Evolutionary conservation across 2,797 vertebrate species (phyloP), one percentile per base, ranked within the genome.

Genomic region (Bufotes viridis): DNA sequence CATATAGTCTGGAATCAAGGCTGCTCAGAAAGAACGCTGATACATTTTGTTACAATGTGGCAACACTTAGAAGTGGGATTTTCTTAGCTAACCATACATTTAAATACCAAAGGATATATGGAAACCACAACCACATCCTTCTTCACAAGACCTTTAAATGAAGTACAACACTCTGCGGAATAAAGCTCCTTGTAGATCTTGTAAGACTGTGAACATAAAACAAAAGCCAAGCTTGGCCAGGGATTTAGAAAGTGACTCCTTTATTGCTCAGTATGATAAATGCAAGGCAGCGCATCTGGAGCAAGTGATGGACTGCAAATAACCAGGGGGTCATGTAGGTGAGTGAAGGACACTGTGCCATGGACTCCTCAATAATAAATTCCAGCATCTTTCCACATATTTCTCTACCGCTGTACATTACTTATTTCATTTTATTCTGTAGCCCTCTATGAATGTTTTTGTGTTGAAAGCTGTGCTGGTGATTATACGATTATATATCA

Each of bases 91-190:
- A n/a, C 60, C 22, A 49, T 81, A 81, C 22, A 78, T 78, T 85
- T 78, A 78, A 85, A 85, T 78, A 85, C 60, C 84, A 67, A 67
- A 78, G 42, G 74, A 85, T 65, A 78, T 78, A 85, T 34, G 65
- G 24, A 78, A 65, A 51, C n/a, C 84, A 26, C 60, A 67, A 22
- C 42, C 2, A 12, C n/a, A 8, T 85, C 60, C 63, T 57, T 70
- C 49, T 72, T 53, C 53, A 34, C 63, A 15, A 86, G 76, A 80
- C 85, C 85, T 86, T 86, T 80, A 74, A 72, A 87, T 87, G 85
- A 87, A 81, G 65, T 26, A 81, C 78, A 61, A 53, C 17, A 12
- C 67, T 78, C 78, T 72, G 53, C 17, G 78, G 78, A 61, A 72
- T 87, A 81, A 80, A 60, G 55, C 65, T 87, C 55, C 58, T 72